Evolutionary conservation across 1,140 invertebrate genomes (phyloP), one percentile per base, ranked within the genome.

Genomic region (Goniozus legneri): DNA sequence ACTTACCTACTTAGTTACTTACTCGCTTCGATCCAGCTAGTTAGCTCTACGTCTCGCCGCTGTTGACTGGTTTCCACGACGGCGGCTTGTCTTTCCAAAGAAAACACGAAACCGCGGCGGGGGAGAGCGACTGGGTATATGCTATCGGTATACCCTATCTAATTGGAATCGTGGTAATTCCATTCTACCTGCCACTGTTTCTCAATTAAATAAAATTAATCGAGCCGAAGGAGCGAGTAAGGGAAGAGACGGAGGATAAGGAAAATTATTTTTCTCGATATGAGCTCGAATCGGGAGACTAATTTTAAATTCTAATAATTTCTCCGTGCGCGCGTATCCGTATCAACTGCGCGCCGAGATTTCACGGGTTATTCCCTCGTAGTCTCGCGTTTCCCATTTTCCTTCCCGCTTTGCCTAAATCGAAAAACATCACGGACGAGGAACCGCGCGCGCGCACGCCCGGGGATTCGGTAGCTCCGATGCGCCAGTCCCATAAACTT

Each of bases 161-260:
- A 65, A 64, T 63, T 62, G 52, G 52, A 63, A 61, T 64, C 63
- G 55, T 55, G 58, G 62, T 65, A 62, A 65, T 58, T 56, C 51
- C 57, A 59, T 64, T 59, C 51, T 52, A 56, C 44, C 16, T n/a
- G 20, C 37, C 8, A 21, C 44, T 39, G 35, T 40, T 51, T 20
- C 30, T 24, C 36, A 36, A 16, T 50, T 41, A 34, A 31, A 37
- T 53, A 57, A 61, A 57, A 54, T 52, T 53, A 57, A 49, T 50
- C 24, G 24, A 6, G n/a, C 24, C 4, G 24, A 27, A 27, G 4
- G 10, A 4, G 24, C 24, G 24, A 27, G 4, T 27, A 10, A n/a
- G n/a, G n/a, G n/a, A n/a, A n/a, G n/a, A n/a, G n/a, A n/a, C n/a
- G n/a, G n/a, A n/a, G n/a, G n/a, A n/a, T n/a, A n/a, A n/a, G n/a